Base-by-base conservation (phyloP, 2,888 invertebrate genomes). In the Tachina fera region DNA sequence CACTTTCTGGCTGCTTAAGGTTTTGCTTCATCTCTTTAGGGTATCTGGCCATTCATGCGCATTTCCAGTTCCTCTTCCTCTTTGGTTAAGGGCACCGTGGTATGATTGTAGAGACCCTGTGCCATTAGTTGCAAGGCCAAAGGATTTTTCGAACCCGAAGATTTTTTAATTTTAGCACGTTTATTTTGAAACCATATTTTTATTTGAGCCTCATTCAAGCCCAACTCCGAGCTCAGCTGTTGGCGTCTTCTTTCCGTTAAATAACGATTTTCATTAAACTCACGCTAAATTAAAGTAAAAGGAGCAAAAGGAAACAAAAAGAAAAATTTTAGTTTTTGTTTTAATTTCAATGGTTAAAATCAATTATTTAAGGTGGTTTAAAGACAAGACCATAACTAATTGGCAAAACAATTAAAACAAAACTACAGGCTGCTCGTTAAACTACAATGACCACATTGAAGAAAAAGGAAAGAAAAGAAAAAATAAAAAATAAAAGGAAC, bases 101-200 rank as follows among this genome's bases (percentile, higher is more conserved):
- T 95, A 91, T 98, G 98, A 92, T 98, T 98, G 93, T 98, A 98
- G 41, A 98, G 94, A 0, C 98, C 98, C 91, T 98, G 98, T 0
- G 98, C 98, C 97, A 98, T 98, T 89, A 98, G 94, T 90, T 98
- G 97, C 79, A 97, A 91, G 0, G 98, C 98, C 77, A 98, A 93
- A 0, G 97, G 96, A 93, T 97, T 97, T 90, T 96, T 95, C 88
- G 96, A 96, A 0, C 97, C 97, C 0, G 95, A 95, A 0, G 97
- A 95, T 92, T 98, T 98, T 94, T 99, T 99, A 92, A 98, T 96
- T 94, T 98, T 98, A 87, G 99, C 99, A 16, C 98, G 94, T 92
- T 98, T 98, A 94, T 98, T 98, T 94, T 98, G 97, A 94, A 98
- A 98, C 98, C 98, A 98, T 92, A 98, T 98, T 94, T 98, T 98